These are phyloP conservation scores for Gymnocheta viridis DNA, from an alignment of 2,888 invertebrate species.

Conservation along the genomic window DNA sequence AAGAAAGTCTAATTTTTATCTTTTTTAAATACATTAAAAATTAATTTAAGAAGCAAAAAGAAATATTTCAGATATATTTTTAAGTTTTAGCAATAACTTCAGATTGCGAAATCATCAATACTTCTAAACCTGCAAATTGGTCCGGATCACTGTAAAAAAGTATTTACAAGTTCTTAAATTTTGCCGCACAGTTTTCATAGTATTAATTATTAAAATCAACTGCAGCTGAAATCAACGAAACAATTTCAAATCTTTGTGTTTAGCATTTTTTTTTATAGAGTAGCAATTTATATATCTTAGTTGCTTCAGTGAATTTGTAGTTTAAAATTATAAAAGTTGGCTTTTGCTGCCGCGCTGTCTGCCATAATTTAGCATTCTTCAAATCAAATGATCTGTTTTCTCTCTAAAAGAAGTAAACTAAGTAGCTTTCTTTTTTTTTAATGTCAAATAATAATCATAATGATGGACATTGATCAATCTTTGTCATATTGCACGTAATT, in stretches of 20 bases:
- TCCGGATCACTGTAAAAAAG: no score
- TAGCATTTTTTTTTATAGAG: background rate
- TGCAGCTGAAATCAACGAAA: no score
- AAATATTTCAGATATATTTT: no score
- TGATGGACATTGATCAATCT: constrained; percentile 32
- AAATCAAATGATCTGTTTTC: constrained; percentile 18
- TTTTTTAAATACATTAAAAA: no score
- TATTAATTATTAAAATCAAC: no score
- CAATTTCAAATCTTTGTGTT: background rate
- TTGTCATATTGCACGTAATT: constrained; percentile 51
- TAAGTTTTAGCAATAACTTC: no score
- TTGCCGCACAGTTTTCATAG: no score
- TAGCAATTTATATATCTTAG: background rate
- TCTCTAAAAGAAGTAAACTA: background rate
- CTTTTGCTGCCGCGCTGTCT: background rate
- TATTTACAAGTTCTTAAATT: no score
- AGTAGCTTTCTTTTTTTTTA: constrained; percentile 49
- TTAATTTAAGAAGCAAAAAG: no score
- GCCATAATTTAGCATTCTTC: constrained; percentile 5
- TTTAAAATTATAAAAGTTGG: background rate
- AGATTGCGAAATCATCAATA: no score
- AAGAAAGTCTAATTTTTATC: no score
- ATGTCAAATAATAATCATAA: constrained; percentile 48
- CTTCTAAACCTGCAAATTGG: no score
- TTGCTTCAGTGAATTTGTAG: background rate